A percentile compares a stretch with the other conserved stretches of the same genome.
Conservation (phyloP, 2,797 vertebrate genomes). For the Enteromius afrohamiltoni region DNA sequence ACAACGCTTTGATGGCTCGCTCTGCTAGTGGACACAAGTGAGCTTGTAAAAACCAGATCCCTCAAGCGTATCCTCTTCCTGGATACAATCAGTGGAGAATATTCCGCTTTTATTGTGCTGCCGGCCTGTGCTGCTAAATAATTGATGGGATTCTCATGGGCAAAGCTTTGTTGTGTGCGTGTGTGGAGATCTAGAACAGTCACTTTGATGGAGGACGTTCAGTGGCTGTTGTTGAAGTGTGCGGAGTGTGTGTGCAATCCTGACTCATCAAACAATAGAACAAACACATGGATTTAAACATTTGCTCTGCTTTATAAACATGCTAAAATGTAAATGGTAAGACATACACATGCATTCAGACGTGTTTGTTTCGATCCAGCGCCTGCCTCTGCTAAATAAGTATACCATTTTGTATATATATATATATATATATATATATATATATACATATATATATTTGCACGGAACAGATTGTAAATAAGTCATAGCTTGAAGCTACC, state of each 20-base stretch:
- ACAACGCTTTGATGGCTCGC: conserved; percentile 8
- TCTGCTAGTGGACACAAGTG: conserved; percentile 46
- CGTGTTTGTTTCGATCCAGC: neutral
- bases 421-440: neutral
- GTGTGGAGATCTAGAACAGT: conserved; percentile 41
- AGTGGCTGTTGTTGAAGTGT: conserved; percentile 38
- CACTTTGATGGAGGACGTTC: conserved; percentile 58
- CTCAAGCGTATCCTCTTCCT: conserved; percentile 48
- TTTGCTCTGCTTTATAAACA: conserved; percentile 23
- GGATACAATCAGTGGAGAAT: conserved; percentile 43
- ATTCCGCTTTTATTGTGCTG: conserved; percentile 56
- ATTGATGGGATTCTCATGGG: conserved; percentile 60
- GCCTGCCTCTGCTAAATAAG: conserved; percentile 5
- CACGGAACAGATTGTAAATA: conserved; percentile 7
- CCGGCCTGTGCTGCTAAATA: conserved; percentile 57
- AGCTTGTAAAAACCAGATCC: conserved; percentile 38
- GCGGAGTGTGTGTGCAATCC: conserved; percentile 1
- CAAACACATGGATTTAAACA: conserved; percentile 16
- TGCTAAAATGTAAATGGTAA: conserved; percentile 9
- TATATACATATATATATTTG: neutral
- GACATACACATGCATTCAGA: neutral
- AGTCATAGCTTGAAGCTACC: conserved; percentile 1
- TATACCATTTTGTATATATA: conserved; percentile 4
- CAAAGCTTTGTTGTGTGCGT: conserved; percentile 52
- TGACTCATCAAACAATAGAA: conserved; percentile 39